Conservation (phyloP, 2,113 vertebrate genomes). For the Vireo altiloquus region DNA sequence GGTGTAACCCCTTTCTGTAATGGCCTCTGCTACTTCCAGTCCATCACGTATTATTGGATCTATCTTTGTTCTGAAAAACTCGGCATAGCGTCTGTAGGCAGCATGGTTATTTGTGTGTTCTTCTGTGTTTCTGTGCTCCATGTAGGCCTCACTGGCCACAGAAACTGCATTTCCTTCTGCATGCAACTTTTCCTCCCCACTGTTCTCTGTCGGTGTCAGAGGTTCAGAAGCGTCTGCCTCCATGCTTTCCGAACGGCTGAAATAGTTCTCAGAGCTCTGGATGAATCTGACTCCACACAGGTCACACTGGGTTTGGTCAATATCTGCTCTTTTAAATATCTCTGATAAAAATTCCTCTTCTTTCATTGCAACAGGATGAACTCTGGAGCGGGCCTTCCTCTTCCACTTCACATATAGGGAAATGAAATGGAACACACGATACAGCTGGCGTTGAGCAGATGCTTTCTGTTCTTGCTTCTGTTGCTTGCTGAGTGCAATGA, state of each 20-base stretch:
- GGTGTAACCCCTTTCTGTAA: conserved; percentile 36
- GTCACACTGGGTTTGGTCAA: conserved; percentile 79
- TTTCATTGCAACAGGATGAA: not conserved
- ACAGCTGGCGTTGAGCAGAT: conserved; percentile 56
- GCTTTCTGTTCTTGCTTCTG: conserved; percentile 67
- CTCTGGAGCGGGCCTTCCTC: conserved; percentile 30
- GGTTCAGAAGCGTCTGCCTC: conserved; percentile 29
- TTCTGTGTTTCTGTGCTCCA: conserved; percentile 56
- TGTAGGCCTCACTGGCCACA: conserved; percentile 34
- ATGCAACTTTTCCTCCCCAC: conserved; percentile 7
- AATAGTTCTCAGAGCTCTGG: conserved; percentile 46
- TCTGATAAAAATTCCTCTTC: conserved; percentile 33
- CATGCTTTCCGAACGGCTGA: not conserved
- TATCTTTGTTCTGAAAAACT: conserved; percentile 65
- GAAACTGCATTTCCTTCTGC: not conserved
- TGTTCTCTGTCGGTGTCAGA: not conserved
- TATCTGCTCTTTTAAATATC: conserved; percentile 75
- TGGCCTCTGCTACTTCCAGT: conserved; percentile 43
- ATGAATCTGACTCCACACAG: conserved; percentile 78
- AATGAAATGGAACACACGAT: conserved; percentile 38
- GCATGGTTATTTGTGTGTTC: conserved; percentile 57
- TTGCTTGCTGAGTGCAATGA: conserved; percentile 68
- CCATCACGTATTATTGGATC: conserved; percentile 61
- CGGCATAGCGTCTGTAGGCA: conserved; percentile 64
- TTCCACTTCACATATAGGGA: conserved; percentile 66